Conservation (phyloP, 1,140 invertebrate species). For the Halesus radiatus region DNA sequence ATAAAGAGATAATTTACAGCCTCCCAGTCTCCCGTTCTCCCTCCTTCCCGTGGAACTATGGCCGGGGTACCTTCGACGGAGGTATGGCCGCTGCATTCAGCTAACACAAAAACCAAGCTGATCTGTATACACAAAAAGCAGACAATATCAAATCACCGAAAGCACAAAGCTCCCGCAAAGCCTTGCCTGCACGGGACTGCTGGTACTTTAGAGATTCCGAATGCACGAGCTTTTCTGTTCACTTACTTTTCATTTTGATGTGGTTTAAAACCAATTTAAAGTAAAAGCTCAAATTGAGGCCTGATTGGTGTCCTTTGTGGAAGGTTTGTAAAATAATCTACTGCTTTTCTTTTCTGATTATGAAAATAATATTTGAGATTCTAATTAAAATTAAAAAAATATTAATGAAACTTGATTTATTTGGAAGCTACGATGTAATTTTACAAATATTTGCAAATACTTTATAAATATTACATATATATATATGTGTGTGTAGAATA, state of each 20-base stretch:
- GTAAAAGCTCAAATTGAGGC: not conserved
- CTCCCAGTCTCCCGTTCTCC: slow-evolving; percentile 18
- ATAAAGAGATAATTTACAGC: slow-evolving; percentile 51
- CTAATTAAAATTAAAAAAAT: too few relatives aligned
- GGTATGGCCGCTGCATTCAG: slow-evolving; percentile 28
- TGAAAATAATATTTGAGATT: too few relatives aligned
- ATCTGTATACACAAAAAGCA: slow-evolving; percentile 32
- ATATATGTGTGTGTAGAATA: too few relatives aligned
- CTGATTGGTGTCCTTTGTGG: not conserved
- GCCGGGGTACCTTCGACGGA: not conserved
- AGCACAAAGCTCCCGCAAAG: slow-evolving; percentile 37
- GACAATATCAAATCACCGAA: slow-evolving; percentile 43
- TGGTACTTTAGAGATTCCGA: slow-evolving; percentile 15
- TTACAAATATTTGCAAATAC: too few relatives aligned
- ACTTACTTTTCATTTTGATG: slow-evolving; percentile 11
- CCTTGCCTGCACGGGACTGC: not conserved
- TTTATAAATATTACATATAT: too few relatives aligned
- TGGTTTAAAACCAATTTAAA: not conserved
- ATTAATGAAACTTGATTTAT: too few relatives aligned
- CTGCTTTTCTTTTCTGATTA: too few relatives aligned
- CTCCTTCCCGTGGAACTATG: not conserved
- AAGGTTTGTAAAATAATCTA: too few relatives aligned
- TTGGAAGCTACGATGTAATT: too few relatives aligned
- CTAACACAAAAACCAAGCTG: slow-evolving; percentile 40
- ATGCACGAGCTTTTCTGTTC: slow-evolving; percentile 11